A percentile compares a stretch with the other conserved stretches of the same genome.
phyloP scores from a whole-genome alignment of 2,797 vertebrate species.

The Cuculus canorus region DNA sequence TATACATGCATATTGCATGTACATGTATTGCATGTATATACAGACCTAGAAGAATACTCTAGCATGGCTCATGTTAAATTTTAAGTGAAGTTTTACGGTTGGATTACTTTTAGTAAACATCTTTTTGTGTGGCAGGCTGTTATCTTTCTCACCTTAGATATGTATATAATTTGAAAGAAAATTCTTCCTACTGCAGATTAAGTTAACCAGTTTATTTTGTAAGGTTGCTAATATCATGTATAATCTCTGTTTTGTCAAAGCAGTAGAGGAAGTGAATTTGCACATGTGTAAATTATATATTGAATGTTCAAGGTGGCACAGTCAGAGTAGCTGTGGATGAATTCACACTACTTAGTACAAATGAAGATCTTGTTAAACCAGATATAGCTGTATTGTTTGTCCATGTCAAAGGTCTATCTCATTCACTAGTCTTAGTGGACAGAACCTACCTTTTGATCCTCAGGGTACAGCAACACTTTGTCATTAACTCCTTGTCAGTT shows the following conservation, averaged over 20 bases:
- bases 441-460: constrained; percentile 35
- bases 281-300: background rate
- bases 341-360: background rate
- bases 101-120: background rate
- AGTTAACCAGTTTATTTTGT: background rate
- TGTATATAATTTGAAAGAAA: background rate
- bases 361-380: constrained; percentile 1
- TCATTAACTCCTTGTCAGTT: constrained; percentile 34
- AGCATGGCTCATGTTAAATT: background rate
- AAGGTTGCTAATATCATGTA: background rate
- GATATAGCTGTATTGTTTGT: background rate
- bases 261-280: background rate
- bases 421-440: constrained; percentile 7
- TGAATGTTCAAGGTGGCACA: background rate
- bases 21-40: background rate
- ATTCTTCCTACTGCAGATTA: background rate
- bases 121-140: background rate
- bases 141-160: background rate
- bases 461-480: background rate
- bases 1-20: background rate
- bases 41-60: background rate
- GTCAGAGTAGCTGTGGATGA: background rate
- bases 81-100: background rate
- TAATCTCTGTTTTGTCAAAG: background rate
- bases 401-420: background rate